These are phyloP conservation scores for Troides helena DNA, from an alignment of 2,888 invertebrate genomes.

Conservation along the genomic window DNA sequence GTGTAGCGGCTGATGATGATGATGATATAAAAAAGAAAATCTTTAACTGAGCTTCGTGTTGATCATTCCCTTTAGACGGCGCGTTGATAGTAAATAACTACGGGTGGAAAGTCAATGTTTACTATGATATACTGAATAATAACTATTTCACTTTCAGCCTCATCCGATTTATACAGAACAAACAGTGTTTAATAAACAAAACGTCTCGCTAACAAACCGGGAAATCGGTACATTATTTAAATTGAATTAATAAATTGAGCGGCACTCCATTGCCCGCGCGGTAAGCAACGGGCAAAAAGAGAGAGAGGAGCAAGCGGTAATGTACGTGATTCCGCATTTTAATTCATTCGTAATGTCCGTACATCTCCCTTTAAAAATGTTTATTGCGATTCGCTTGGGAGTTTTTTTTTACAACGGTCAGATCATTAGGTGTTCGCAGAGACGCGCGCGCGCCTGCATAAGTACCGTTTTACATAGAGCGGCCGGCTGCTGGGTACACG, in stretches of 20 bases:
- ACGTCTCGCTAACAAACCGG: constrained; percentile 13
- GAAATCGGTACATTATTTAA: constrained; percentile 24
- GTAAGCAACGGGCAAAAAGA: constrained; percentile 66
- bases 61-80: too few species aligned
- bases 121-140: neutral
- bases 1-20: too few species aligned
- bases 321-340: constrained; percentile 78
- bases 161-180: constrained; percentile 9
- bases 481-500: neutral
- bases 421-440: constrained; percentile 48
- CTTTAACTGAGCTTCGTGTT: too few species aligned
- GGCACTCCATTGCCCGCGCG: constrained; percentile 51
- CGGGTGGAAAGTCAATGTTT: neutral
- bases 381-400: constrained; percentile 49
- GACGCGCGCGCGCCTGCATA: constrained; percentile 46
- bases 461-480: constrained; percentile 48
- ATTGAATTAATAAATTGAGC: constrained; percentile 42
- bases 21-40: too few species aligned
- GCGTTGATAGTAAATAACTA: too few species aligned
- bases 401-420: constrained; percentile 40
- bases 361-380: constrained; percentile 67
- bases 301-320: constrained; percentile 58
- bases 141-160: neutral
- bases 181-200: constrained; percentile 6
- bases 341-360: constrained; percentile 64